Percentiles rank a stretch among this genome's conserved stretches.
Evolutionary conservation across 2,888 invertebrate species (phyloP).

Genomic region (Drosophila kokeensis): DNA sequence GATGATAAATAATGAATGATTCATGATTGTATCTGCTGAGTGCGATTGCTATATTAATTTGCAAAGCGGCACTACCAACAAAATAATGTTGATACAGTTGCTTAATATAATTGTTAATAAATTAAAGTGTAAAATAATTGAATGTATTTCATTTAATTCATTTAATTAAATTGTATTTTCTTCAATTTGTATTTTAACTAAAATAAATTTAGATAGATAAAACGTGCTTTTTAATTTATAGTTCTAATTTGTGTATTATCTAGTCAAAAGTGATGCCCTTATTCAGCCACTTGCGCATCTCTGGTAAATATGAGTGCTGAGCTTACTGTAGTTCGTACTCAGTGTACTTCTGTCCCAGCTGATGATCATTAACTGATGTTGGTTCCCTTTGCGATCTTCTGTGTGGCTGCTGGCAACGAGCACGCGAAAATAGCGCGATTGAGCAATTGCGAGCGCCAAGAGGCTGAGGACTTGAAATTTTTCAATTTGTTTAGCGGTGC

Average conservation of each 20-base stretch:
- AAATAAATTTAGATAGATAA: background rate
- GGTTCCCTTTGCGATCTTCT: constrained; percentile 36
- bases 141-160: no score
- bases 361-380: constrained; percentile 37
- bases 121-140: background rate
- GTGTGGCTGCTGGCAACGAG: constrained; percentile 43
- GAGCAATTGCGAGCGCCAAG: constrained; percentile 77
- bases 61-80: background rate
- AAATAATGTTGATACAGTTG: background rate
- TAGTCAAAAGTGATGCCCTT: background rate
- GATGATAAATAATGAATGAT: background rate
- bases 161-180: background rate
- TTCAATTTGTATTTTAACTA: background rate
- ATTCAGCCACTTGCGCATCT: constrained; percentile 39
- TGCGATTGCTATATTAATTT: background rate
- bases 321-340: constrained; percentile 33
- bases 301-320: constrained; percentile 35
- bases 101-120: background rate
- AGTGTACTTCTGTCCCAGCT: constrained; percentile 31
- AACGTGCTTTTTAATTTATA: background rate
- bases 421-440: constrained; percentile 73
- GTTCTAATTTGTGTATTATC: background rate
- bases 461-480: constrained; percentile 77
- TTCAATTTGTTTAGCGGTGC: constrained; percentile 73
- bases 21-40: background rate